phyloP scores from a whole-genome alignment of 2,113 vertebrate genomes.

The Dendrocopos noguchii region DNA sequence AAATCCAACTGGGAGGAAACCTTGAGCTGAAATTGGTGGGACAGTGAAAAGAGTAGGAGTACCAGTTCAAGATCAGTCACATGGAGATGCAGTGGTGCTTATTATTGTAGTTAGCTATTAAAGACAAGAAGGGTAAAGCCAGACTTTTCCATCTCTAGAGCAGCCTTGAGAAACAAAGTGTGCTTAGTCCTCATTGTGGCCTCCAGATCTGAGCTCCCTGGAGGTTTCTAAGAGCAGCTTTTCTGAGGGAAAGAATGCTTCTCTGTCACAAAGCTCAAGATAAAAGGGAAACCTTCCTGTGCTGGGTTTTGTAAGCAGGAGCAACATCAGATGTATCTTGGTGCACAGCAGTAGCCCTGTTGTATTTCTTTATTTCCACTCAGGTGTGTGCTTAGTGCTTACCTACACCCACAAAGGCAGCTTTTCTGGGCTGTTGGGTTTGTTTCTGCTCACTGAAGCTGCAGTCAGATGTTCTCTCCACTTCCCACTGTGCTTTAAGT shows the following conservation, averaged over 20 bases:
- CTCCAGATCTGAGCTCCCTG: neutral
- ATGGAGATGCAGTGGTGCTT: neutral
- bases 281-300: neutral
- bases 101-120: neutral
- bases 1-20: neutral
- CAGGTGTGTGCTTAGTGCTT: neutral
- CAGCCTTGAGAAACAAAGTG: neutral
- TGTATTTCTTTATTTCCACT: neutral
- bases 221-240: neutral
- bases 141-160: neutral
- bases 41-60: neutral
- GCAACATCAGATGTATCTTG: neutral
- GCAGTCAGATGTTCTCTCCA: neutral
- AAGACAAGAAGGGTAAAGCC: neutral
- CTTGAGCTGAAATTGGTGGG: neutral
- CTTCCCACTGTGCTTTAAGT: neutral
- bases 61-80: neutral
- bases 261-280: neutral
- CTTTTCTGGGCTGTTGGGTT: neutral
- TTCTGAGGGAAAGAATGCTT: neutral
- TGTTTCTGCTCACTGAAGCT: neutral
- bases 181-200: neutral
- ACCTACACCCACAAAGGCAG: rapidly evolving
- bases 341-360: neutral
- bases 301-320: neutral